Evolutionary conservation across 2,113 vertebrate genomes (phyloP).

Genomic region (Phrynosoma platyrhinos): DNA sequence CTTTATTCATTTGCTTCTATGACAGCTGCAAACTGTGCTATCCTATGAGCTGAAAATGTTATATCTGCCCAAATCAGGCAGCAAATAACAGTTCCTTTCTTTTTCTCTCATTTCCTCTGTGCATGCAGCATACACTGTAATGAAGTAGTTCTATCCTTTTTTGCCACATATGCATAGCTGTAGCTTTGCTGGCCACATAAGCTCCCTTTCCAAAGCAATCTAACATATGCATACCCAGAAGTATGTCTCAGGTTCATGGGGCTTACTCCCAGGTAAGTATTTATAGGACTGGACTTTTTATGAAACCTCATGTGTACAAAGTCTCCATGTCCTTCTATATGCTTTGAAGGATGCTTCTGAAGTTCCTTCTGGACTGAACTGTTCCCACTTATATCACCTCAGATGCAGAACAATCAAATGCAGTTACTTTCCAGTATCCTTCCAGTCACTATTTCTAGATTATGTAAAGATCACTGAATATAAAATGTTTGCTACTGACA

Average conservation of each 20-base stretch:
- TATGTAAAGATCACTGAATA: background rate
- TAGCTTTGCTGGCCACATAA: too few species aligned
- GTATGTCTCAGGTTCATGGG: too few species aligned
- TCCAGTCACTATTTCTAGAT: background rate
- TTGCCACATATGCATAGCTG: too few species aligned
- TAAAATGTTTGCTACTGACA: background rate
- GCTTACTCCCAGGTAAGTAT: too few species aligned
- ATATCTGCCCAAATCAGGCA: background rate
- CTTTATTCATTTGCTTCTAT: background rate
- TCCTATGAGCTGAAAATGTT: background rate
- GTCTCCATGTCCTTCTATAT: background rate
- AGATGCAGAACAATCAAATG: background rate
- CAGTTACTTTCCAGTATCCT: background rate
- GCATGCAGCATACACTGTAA: background rate
- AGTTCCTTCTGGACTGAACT: background rate
- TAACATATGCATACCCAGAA: too few species aligned
- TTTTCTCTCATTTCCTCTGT: background rate
- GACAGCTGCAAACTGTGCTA: background rate
- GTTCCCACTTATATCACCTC: background rate
- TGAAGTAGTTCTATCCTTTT: background rate
- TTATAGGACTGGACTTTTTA: too few species aligned
- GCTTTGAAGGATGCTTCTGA: background rate
- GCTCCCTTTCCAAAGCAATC: background rate
- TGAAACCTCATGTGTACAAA: background rate
- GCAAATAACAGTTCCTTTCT: background rate